Percentiles rank a stretch among this genome's conserved stretches.
These are phyloP conservation scores for Formica exsecta DNA, from an alignment of 1,140 invertebrate species.

Conservation along the genomic window DNA sequence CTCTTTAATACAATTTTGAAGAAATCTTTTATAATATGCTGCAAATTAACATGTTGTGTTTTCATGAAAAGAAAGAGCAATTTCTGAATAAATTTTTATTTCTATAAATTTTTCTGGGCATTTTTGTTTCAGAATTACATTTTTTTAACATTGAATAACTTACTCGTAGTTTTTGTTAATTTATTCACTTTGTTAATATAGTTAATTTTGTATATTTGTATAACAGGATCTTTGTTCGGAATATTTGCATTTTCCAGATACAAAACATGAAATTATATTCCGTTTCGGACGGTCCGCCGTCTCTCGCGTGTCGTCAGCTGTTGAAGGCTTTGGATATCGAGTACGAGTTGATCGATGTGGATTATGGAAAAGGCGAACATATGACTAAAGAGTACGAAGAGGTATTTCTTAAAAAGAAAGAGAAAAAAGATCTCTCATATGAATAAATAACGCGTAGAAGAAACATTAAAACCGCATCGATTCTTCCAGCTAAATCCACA, in stretches of 20 bases:
- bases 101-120: background rate
- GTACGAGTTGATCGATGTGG: conserved; percentile 89
- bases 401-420: conserved; percentile 82
- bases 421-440: background rate
- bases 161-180: background rate
- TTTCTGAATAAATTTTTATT: background rate
- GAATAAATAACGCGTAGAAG: conserved; percentile 15
- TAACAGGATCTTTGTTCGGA: background rate
- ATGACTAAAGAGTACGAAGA: conserved; percentile 90
- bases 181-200: background rate
- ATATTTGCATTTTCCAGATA: background rate
- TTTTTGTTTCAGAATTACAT: background rate
- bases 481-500: conserved; percentile 91
- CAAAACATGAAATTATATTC: conserved; percentile 89
- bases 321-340: conserved; percentile 89
- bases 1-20: background rate
- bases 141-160: background rate
- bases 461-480: conserved; percentile 28
- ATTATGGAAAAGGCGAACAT: conserved; percentile 90
- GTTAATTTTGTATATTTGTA: background rate
- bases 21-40: background rate
- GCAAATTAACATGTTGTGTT: background rate
- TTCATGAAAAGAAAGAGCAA: background rate
- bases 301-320: conserved; percentile 90
- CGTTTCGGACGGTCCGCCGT: conserved; percentile 92